Conservation (phyloP, 2,888 invertebrate genomes). For the Achlya flavicornis region DNA sequence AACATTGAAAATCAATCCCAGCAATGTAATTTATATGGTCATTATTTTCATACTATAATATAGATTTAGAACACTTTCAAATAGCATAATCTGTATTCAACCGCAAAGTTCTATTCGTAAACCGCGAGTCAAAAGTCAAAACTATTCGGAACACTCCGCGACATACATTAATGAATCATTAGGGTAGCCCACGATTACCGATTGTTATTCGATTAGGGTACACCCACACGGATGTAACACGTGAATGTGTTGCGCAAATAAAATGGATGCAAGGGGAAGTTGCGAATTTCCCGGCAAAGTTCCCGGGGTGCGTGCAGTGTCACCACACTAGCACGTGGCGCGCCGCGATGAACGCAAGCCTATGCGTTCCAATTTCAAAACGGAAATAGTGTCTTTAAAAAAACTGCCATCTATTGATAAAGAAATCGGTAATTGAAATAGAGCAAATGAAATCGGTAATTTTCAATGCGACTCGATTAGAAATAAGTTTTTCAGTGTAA, state of each 20-base stretch:
- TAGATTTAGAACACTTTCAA: slow-evolving; percentile 10
- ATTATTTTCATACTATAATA: slow-evolving; percentile 7
- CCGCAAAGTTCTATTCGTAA: slow-evolving; percentile 24
- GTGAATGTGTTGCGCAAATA: slow-evolving; percentile 28
- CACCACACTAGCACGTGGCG: slow-evolving; percentile 75
- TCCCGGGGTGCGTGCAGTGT: slow-evolving; percentile 70
- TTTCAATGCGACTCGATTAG: not conserved
- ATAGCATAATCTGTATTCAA: slow-evolving; percentile 5
- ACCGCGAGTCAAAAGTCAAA: slow-evolving; percentile 59
- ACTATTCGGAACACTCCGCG: slow-evolving; percentile 46
- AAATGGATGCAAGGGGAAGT: slow-evolving; percentile 19
- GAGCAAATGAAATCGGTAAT: not conserved
- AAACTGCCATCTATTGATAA: not conserved
- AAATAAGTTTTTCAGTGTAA: not conserved
- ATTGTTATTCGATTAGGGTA: slow-evolving; percentile 71
- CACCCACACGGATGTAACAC: slow-evolving; percentile 43
- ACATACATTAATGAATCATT: slow-evolving; percentile 74
- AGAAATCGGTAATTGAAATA: not conserved
- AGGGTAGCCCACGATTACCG: slow-evolving; percentile 61
- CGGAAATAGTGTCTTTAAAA: slow-evolving; percentile 32
- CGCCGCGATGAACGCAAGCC: slow-evolving; percentile 75
- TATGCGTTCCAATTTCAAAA: slow-evolving; percentile 64
- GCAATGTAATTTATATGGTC: not conserved
- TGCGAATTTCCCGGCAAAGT: slow-evolving; percentile 49
- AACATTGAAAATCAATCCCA: not conserved